These are phyloP conservation scores for Trichonephila inaurata DNA, from an alignment of 1,140 invertebrate genomes.

Conservation along the genomic window DNA sequence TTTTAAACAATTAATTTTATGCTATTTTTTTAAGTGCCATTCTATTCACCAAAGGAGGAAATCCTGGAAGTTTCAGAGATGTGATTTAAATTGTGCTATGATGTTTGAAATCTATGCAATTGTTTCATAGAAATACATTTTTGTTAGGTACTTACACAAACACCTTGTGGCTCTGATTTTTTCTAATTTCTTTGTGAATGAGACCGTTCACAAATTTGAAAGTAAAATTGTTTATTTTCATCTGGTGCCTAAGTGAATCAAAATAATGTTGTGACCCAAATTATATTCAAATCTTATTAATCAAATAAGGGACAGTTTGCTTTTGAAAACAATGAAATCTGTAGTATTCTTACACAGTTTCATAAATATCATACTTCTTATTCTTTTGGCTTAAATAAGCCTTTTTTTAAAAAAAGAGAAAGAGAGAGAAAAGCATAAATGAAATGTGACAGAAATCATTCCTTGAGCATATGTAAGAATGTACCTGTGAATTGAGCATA, in stretches of 20 bases:
- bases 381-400: background rate
- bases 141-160: background rate
- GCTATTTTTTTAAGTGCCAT: conserved; percentile 50
- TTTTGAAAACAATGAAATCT: background rate
- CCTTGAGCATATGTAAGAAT: background rate
- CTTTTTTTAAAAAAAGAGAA: background rate
- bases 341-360: background rate
- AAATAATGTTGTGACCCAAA: background rate
- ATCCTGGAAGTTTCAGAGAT: conserved; percentile 14
- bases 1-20: conserved; percentile 14
- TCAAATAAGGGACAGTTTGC: background rate
- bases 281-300: background rate
- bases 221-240: background rate
- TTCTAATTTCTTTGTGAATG: background rate
- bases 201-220: background rate
- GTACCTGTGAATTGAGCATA: conserved; percentile 32
- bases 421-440: background rate
- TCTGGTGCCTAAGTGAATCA: background rate
- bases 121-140: background rate
- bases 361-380: background rate
- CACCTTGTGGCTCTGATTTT: background rate
- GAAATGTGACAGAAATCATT: conserved; percentile 45
- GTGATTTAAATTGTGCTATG: background rate
- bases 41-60: conserved; percentile 45
- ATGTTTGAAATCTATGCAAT: background rate